Percentiles rank a stretch among this genome's conserved stretches.
Evolutionary conservation across 2,797 vertebrate species (phyloP).

Genomic region (Acrocephalus scirpaceus): DNA sequence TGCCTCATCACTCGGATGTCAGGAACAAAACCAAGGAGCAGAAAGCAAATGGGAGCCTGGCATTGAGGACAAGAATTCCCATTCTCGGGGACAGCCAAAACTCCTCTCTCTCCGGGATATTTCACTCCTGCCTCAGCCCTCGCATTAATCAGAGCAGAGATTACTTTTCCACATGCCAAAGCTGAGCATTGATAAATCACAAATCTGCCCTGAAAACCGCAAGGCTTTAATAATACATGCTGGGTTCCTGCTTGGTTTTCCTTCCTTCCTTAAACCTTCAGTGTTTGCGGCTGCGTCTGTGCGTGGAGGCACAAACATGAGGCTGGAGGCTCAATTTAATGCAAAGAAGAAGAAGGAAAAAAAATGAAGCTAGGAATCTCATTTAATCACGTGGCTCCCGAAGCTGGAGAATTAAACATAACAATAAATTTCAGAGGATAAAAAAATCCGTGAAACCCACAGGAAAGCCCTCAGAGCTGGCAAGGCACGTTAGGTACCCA

Average conservation of each 20-base stretch:
- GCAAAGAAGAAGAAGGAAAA: neutral
- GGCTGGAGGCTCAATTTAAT: neutral
- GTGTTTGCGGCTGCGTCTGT: neutral
- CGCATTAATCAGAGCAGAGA: neutral
- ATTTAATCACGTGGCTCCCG: neutral
- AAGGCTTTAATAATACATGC: neutral
- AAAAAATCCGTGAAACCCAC: neutral
- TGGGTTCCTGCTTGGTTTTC: neutral
- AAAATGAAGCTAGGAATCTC: neutral
- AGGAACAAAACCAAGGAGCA: neutral
- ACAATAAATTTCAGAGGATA: neutral
- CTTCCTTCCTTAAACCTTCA: neutral
- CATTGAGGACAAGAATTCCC: neutral
- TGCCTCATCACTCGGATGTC: fast-evolving
- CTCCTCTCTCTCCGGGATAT: neutral
- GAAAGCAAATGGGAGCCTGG: neutral
- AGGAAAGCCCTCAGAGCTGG: neutral
- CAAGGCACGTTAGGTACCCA: neutral
- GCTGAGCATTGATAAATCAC: neutral
- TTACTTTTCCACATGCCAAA: neutral
- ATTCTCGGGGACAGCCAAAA: fast-evolving
- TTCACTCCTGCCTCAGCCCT: neutral
- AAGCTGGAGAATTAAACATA: neutral
- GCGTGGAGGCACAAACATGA: neutral
- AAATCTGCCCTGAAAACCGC: neutral